Conservation (phyloP, 64 coral and sea anemone species). For the Porites lutea region DNA sequence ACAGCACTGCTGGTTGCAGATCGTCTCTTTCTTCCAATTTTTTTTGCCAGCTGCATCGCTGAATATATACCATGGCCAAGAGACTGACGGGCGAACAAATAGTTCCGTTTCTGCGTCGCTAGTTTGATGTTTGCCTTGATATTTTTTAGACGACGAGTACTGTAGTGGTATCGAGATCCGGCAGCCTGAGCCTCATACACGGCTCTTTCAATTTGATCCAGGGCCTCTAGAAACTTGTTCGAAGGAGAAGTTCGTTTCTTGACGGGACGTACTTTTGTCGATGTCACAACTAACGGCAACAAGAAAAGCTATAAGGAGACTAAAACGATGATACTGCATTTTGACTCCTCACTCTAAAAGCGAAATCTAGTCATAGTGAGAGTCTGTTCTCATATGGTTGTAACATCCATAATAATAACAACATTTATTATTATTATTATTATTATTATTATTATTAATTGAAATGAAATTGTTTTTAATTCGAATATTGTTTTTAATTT, state of each 20-base stretch:
- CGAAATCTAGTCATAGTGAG: too few relatives aligned
- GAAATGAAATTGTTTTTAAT: too few relatives aligned
- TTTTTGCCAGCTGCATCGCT: background rate
- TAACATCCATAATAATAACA: too few relatives aligned
- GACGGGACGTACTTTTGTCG: background rate
- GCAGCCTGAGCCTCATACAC: constrained; percentile 57
- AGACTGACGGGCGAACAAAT: constrained; percentile 62
- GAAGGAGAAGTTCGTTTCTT: constrained; percentile 54
- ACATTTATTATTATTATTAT: too few relatives aligned
- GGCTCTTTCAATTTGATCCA: constrained; percentile 72
- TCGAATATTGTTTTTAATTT: too few relatives aligned
- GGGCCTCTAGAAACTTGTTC: constrained; percentile 73
- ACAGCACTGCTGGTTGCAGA: background rate
- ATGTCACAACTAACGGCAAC: too few relatives aligned
- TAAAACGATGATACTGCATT: too few relatives aligned
- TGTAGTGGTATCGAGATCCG: constrained; percentile 24
- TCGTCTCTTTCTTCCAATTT: constrained; percentile 48
- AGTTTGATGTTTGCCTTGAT: constrained; percentile 68
- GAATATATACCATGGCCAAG: constrained; percentile 64
- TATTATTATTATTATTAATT: too few relatives aligned
- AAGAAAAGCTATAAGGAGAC: too few relatives aligned
- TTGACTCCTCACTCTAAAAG: too few relatives aligned
- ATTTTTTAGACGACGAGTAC: background rate
- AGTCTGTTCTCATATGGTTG: too few relatives aligned
- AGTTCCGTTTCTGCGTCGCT: constrained; percentile 45